Conservation (phyloP, 2,888 invertebrate species). For the Dascillus cervinus region DNA sequence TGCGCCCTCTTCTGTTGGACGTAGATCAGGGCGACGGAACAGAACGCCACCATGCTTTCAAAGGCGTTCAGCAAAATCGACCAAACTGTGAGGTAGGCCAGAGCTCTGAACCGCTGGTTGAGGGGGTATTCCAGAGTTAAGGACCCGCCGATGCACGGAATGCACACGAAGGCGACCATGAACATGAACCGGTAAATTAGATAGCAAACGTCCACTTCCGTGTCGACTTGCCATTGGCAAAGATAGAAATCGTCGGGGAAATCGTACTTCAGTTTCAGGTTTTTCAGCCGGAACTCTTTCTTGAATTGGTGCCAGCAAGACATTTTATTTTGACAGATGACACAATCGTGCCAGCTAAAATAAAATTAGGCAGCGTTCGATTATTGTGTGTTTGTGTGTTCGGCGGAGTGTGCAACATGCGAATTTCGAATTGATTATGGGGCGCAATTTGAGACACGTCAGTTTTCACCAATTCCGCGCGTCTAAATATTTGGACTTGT, state of each 20-base stretch:
- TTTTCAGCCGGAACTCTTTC: conserved; percentile 5
- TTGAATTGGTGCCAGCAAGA: conserved; percentile 1
- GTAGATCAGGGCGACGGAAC: conserved; percentile 1
- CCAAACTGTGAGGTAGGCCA: conserved; percentile 14
- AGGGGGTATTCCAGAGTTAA: not conserved
- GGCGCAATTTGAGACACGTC: no score
- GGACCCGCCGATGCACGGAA: not conserved
- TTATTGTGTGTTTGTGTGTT: no score
- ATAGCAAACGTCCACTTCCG: conserved; percentile 9
- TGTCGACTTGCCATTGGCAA: conserved; percentile 15
- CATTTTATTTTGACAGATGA: no score
- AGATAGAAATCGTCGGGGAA: conserved; percentile 13
- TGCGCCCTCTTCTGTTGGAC: not conserved
- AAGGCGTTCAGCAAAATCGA: conserved; percentile 7
- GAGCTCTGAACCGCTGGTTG: not conserved
- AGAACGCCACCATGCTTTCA: conserved; percentile 7
- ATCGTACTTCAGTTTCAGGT: conserved; percentile 7
- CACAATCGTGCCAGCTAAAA: no score
- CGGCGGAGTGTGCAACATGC: no score
- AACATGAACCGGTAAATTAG: conserved; percentile 10
- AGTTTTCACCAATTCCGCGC: no score
- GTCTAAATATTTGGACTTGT: no score
- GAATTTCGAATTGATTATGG: no score
- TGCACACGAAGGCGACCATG: conserved; percentile 3
- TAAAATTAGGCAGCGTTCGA: no score